phyloP scores from a whole-genome alignment of 2,888 invertebrate species.

The Scotopteryx bipunctaria region DNA sequence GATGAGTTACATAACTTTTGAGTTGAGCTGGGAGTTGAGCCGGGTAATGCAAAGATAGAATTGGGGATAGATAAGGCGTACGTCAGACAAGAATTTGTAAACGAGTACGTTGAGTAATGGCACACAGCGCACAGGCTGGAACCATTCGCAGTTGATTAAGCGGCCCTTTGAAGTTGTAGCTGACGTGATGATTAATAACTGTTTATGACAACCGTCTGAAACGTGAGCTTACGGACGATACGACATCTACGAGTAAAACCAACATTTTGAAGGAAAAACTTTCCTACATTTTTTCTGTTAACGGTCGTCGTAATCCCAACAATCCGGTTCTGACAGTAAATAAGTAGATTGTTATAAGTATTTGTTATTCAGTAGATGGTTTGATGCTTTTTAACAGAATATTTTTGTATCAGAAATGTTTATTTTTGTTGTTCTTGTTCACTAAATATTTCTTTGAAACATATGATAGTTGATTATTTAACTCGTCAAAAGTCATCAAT shows the following conservation, averaged over 20 bases:
- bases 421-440: not conserved
- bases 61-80: slow-evolving; percentile 52
- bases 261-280: slow-evolving; percentile 34
- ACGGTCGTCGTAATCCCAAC: slow-evolving; percentile 41
- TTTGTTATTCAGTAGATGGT: slow-evolving; percentile 30
- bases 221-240: slow-evolving; percentile 50
- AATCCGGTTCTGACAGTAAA: slow-evolving; percentile 44
- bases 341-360: slow-evolving; percentile 36
- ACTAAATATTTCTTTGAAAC: no score
- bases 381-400: not conserved
- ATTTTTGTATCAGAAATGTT: not conserved
- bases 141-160: slow-evolving; percentile 77
- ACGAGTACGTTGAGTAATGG: slow-evolving; percentile 70
- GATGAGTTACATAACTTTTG: slow-evolving; percentile 44
- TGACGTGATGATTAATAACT: slow-evolving; percentile 75
- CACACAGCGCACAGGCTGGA: slow-evolving; percentile 56
- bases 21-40: slow-evolving; percentile 32
- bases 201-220: slow-evolving; percentile 69
- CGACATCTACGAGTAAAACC: slow-evolving; percentile 46
- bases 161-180: slow-evolving; percentile 70
- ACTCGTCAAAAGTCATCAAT: no score
- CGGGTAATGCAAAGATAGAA: slow-evolving; percentile 31
- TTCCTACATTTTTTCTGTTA: slow-evolving; percentile 40
- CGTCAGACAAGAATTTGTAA: slow-evolving; percentile 68
- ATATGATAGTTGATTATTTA: no score